Evolutionary conservation across 2,888 invertebrate species (phyloP).

Genomic region (Drosophila greeni): DNA sequence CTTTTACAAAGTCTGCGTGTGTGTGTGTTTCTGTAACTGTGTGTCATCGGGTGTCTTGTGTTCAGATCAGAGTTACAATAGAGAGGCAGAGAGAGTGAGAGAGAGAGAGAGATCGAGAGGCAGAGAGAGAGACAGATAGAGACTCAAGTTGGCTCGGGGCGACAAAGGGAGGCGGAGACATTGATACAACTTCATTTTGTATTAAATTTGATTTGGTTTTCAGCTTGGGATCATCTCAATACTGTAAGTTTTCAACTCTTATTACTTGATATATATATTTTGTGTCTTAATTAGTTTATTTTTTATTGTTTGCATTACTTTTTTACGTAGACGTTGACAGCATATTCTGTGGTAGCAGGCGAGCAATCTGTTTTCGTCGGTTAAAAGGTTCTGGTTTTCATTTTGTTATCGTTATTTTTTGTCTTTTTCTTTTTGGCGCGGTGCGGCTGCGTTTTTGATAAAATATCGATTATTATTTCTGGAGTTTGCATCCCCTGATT

Average conservation of each 20-base stretch:
- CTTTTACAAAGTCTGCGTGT: slow-evolving; percentile 60
- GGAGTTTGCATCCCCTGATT: slow-evolving; percentile 64
- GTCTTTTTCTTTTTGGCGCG: slow-evolving; percentile 35
- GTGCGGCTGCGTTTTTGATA: slow-evolving; percentile 54
- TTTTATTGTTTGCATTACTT: slow-evolving; percentile 5
- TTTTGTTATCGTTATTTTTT: slow-evolving; percentile 23
- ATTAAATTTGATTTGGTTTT: slow-evolving; percentile 63
- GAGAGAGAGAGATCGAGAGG: slow-evolving; percentile 13
- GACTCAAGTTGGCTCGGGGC: slow-evolving; percentile 17
- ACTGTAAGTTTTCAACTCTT: slow-evolving; percentile 5
- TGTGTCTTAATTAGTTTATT: slow-evolving; percentile 4
- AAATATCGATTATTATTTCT: slow-evolving; percentile 64
- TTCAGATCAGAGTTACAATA: slow-evolving; percentile 28
- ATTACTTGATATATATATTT: slow-evolving; percentile 13
- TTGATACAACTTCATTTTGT: slow-evolving; percentile 47
- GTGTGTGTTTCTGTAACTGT: slow-evolving; percentile 30
- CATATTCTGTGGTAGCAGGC: slow-evolving; percentile 62
- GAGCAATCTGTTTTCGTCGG: slow-evolving; percentile 54
- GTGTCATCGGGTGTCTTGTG: slow-evolving; percentile 23
- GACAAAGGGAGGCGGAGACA: slow-evolving; percentile 26
- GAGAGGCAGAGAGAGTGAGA: slow-evolving; percentile 19
- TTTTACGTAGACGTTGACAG: slow-evolving; percentile 51
- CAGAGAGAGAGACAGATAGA: slow-evolving; percentile 20
- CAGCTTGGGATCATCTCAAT: slow-evolving; percentile 15
- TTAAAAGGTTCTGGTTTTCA: slow-evolving; percentile 26